Conservation (phyloP, 2,888 invertebrate genomes). For the Suillia variegata region DNA sequence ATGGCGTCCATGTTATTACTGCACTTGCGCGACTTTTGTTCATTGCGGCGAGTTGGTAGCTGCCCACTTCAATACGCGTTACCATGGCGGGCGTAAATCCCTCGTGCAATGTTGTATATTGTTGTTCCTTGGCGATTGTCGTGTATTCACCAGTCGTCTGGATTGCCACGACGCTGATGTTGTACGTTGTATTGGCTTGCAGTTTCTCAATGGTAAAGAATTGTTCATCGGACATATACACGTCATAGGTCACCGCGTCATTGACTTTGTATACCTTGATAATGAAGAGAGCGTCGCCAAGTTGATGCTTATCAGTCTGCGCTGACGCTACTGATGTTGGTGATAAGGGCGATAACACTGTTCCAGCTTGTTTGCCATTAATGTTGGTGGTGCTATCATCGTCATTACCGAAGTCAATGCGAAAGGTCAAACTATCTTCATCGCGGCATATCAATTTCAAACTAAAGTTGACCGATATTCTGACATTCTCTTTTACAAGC, state of each 20-base stretch:
- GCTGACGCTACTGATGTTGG: too few relatives aligned
- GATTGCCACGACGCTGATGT: slow-evolving; percentile 50
- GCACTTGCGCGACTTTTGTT: slow-evolving; percentile 53
- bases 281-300: slow-evolving; percentile 33
- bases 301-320: not conserved
- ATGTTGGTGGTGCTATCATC: not conserved
- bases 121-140: slow-evolving; percentile 42
- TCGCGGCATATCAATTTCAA: slow-evolving; percentile 55
- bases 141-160: slow-evolving; percentile 48
- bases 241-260: slow-evolving; percentile 29
- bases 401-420: slow-evolving; percentile 40
- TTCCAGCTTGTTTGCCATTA: too few relatives aligned
- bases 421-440: slow-evolving; percentile 49
- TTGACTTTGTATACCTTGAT: slow-evolving; percentile 39
- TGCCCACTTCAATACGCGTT: slow-evolving; percentile 49
- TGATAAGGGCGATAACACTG: too few relatives aligned
- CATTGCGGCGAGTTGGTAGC: slow-evolving; percentile 39
- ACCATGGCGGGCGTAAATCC: slow-evolving; percentile 59
- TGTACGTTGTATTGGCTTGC: slow-evolving; percentile 42
- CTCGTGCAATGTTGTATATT: slow-evolving; percentile 50
- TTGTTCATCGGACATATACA: slow-evolving; percentile 53
- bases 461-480: slow-evolving; percentile 47
- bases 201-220: slow-evolving; percentile 49
- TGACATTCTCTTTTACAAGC: slow-evolving; percentile 19
- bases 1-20: slow-evolving; percentile 61